Percentiles rank a stretch among this genome's conserved stretches.
Conservation (phyloP, 2,797 vertebrate species). For the Tenualosa thibaudeaui region DNA sequence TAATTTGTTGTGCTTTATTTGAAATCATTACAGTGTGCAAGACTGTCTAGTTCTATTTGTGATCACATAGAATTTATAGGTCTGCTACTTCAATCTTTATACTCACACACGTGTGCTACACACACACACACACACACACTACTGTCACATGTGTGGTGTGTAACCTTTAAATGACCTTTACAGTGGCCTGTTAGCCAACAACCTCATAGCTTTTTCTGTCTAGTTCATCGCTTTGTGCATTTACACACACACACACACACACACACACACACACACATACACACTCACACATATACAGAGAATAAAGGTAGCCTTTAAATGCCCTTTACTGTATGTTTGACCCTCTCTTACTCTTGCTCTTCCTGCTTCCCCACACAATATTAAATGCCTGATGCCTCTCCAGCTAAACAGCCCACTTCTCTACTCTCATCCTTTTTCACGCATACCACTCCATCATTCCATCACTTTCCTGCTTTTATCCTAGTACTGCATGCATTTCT, state of each 20-base stretch:
- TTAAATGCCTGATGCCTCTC: background rate
- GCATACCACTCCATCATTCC: no score
- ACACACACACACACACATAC: background rate
- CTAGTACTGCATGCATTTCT: background rate
- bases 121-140: background rate
- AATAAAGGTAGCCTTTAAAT: constrained; percentile 7
- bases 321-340: constrained; percentile 10
- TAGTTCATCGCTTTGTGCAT: background rate
- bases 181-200: constrained; percentile 20
- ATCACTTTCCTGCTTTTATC: background rate
- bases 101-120: background rate
- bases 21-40: background rate
- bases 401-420: background rate
- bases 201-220: background rate
- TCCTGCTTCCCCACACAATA: background rate
- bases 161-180: constrained; percentile 43
- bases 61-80: background rate
- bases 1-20: background rate
- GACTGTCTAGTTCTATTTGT: background rate
- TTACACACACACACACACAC: background rate
- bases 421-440: background rate
- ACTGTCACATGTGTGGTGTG: constrained; percentile 29
- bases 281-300: background rate
- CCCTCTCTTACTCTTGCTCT: background rate
- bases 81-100: no score